These are phyloP conservation scores for Cyrtonyx montezumae DNA, from an alignment of 2,113 vertebrate species.

Conservation along the genomic window DNA sequence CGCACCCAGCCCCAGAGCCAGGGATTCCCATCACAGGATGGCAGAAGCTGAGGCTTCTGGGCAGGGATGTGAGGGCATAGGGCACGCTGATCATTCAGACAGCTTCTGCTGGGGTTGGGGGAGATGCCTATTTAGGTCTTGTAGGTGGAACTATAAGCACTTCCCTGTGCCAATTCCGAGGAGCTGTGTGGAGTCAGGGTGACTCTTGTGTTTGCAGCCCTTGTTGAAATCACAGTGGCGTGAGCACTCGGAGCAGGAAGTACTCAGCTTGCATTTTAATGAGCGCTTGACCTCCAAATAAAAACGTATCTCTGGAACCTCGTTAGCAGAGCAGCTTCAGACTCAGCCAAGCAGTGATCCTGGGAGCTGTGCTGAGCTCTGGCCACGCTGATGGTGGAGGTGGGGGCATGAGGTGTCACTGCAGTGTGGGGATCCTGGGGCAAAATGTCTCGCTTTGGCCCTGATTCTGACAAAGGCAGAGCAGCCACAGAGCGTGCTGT, in stretches of 20 bases:
- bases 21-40: not conserved
- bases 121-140: not conserved
- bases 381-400: rapidly evolving
- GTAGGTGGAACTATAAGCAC: not conserved
- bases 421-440: not conserved
- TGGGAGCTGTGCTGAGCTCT: rapidly evolving
- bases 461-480: too few relatives aligned
- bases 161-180: not conserved
- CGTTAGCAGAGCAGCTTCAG: not conserved
- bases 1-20: not conserved
- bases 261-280: not conserved
- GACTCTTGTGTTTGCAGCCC: not conserved
- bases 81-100: not conserved
- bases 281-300: not conserved
- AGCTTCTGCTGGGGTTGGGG: not conserved
- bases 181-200: not conserved
- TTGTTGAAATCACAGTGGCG: not conserved
- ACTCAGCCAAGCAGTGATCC: rapidly evolving
- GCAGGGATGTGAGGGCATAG: not conserved
- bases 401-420: not conserved
- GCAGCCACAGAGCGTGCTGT: too few relatives aligned
- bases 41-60: not conserved
- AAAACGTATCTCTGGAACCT: not conserved
- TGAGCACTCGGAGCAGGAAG: not conserved
- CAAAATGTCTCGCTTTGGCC: too few relatives aligned